Evolutionary conservation across 2,888 invertebrate species (phyloP).

Genomic region (Tachystola acroxantha): DNA sequence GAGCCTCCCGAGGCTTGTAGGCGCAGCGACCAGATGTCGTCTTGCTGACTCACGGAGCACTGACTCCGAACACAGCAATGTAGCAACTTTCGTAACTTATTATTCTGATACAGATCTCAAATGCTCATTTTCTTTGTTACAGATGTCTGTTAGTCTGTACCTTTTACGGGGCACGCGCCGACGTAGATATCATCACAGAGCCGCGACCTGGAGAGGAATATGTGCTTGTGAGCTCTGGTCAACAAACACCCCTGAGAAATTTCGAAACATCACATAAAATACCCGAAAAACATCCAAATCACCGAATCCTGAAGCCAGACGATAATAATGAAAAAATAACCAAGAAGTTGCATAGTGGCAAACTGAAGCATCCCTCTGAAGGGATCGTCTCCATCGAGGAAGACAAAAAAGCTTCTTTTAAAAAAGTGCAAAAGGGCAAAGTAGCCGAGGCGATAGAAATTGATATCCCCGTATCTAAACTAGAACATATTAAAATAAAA

Average conservation of each 20-base stretch:
- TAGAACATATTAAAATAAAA: slow-evolving; percentile 66
- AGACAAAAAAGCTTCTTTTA: slow-evolving; percentile 54
- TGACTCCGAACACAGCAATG: slow-evolving; percentile 38
- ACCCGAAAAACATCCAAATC: slow-evolving; percentile 69
- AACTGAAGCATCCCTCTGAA: slow-evolving; percentile 55
- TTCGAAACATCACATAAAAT: slow-evolving; percentile 88
- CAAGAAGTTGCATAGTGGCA: slow-evolving; percentile 55
- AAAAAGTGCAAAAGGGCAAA: slow-evolving; percentile 58
- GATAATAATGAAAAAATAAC: slow-evolving; percentile 66
- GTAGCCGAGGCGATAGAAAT: slow-evolving; percentile 62
- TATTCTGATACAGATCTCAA: slow-evolving; percentile 24
- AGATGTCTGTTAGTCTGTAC: slow-evolving; percentile 73
- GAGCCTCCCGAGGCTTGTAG: slow-evolving; percentile 30
- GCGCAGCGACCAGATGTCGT: slow-evolving; percentile 54
- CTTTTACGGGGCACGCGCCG: slow-evolving; percentile 59
- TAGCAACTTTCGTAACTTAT: slow-evolving; percentile 39
- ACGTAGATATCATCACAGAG: slow-evolving; percentile 80
- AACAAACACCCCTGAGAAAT: slow-evolving; percentile 62
- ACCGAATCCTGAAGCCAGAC: slow-evolving; percentile 49
- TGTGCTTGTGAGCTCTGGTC: slow-evolving; percentile 79
- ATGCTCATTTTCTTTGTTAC: slow-evolving; percentile 48
- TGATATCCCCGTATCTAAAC: slow-evolving; percentile 66
- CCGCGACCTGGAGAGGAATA: slow-evolving; percentile 82
- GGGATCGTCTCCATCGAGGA: slow-evolving; percentile 70
- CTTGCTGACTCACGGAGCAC: slow-evolving; percentile 59